Base-by-base conservation (phyloP, 2,113 vertebrate species). In the Accipiter cooperii region DNA sequence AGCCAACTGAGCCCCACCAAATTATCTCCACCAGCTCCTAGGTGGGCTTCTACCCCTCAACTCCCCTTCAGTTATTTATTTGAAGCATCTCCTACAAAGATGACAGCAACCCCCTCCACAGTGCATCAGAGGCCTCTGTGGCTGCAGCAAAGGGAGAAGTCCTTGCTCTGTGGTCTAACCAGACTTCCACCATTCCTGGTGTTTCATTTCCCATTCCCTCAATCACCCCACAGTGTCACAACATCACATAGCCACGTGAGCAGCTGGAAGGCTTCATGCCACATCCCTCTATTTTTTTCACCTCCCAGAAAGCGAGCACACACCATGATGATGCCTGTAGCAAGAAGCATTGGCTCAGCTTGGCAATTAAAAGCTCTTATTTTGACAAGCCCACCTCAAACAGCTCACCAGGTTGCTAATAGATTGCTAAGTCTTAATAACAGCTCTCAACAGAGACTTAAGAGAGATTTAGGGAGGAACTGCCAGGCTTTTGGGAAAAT, bases 21-120 rank as follows among this genome's bases (percentile, higher is more conserved):
- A 25, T 5, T 52, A 57, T 0, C 60, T 52, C 51, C 31, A 57
- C 2, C 31, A 46, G 2, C 14, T 75, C 54, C 61, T 1, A 3
- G 9, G 34, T 17, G 17, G n/a, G 74, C 20, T 75, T 6, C 18
- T 34, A 81, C 1, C 21, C 33, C 44, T 33, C 24, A 34, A 3
- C 2, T 3, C 25, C 44, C 46, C 28, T 55, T 38, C 46, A 12
- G 21, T 5, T 24, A 22, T 4, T n/a, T 8, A 68, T 8, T 7
- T 44, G 74, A 80, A 94, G n/a, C 42, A 71, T 9, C 52, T 20
- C 40, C 60, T 42, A 12, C 34, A 44, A 26, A 69, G 54, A 38
- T 1, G 10, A 26, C 1, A 1, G 8, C 40, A 40, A 49, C 16
- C 13, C 44, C n/a, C n/a, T 36, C 42, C 26, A 22, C 0, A 0